Percentiles rank a stretch among this genome's conserved stretches.
Evolutionary conservation across 2,797 vertebrate genomes (phyloP).

Genomic region (Cuculus canorus): DNA sequence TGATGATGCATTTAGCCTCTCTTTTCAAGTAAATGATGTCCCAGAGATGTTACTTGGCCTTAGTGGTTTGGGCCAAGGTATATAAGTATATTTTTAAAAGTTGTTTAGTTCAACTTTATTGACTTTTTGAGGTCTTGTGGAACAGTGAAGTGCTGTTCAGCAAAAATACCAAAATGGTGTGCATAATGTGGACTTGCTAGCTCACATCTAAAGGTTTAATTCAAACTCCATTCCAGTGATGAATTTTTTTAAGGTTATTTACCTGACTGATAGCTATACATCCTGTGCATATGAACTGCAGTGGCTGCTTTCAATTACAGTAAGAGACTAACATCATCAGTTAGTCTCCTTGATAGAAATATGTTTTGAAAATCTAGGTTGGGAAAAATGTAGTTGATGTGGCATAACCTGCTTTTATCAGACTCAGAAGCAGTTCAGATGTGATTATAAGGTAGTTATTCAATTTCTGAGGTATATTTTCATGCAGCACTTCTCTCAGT

Average conservation of each 20-base stretch:
- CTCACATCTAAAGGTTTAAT: neutral
- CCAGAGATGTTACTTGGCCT: neutral
- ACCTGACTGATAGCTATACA: neutral
- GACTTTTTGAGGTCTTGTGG: neutral
- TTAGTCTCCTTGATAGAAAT: conserved; percentile 22
- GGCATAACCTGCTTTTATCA: neutral
- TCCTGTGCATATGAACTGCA: neutral
- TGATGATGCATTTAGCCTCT: neutral
- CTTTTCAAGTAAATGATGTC: neutral
- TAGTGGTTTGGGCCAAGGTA: neutral
- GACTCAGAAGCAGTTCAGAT: neutral
- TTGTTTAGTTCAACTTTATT: neutral
- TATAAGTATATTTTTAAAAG: neutral
- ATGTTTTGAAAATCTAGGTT: neutral
- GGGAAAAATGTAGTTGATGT: neutral
- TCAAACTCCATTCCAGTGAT: neutral
- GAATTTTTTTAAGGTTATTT: neutral
- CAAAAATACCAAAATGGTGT: neutral
- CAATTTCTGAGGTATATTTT: neutral
- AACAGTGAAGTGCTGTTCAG: neutral
- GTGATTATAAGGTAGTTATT: neutral
- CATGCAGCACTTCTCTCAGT: neutral
- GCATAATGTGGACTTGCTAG: neutral
- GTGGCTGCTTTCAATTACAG: conserved; percentile 37
- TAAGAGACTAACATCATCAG: neutral